Evolutionary conservation across 2,113 vertebrate species (phyloP).

Genomic region (Aegypius monachus): DNA sequence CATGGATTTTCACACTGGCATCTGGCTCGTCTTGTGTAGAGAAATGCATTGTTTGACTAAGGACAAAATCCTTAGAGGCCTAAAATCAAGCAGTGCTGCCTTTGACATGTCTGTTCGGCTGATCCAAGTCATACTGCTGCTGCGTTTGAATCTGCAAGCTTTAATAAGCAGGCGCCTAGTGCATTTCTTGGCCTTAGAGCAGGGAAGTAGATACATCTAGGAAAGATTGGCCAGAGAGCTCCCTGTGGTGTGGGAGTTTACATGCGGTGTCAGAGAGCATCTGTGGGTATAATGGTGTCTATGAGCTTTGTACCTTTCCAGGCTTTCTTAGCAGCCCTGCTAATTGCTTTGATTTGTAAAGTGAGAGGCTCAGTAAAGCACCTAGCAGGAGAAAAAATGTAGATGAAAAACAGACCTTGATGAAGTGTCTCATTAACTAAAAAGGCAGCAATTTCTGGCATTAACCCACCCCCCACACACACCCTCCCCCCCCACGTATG

Average conservation of each 20-base stretch:
- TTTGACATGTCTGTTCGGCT: neutral
- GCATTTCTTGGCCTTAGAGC: neutral
- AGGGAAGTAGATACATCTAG: neutral
- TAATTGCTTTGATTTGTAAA: conserved; percentile 19
- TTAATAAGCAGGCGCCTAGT: neutral
- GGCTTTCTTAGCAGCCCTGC: neutral
- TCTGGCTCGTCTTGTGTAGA: neutral
- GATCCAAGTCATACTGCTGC: neutral
- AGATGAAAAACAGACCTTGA: conserved; percentile 30
- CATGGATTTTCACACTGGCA: neutral
- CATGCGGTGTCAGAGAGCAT: neutral
- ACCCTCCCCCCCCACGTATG: accelerated
- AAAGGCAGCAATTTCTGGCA: neutral
- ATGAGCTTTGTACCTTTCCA: neutral
- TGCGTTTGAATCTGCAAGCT: neutral
- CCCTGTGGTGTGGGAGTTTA: neutral
- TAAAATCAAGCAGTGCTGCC: neutral
- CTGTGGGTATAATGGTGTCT: neutral
- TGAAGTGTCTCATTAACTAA: conserved; percentile 37
- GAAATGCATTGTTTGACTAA: neutral
- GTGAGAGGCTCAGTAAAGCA: neutral
- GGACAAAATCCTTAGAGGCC: neutral
- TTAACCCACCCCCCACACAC: neutral
- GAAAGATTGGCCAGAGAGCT: neutral
- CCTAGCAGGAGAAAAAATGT: neutral